phyloP scores from a whole-genome alignment of 2,797 vertebrate species.

The Catostomus latipinnis region DNA sequence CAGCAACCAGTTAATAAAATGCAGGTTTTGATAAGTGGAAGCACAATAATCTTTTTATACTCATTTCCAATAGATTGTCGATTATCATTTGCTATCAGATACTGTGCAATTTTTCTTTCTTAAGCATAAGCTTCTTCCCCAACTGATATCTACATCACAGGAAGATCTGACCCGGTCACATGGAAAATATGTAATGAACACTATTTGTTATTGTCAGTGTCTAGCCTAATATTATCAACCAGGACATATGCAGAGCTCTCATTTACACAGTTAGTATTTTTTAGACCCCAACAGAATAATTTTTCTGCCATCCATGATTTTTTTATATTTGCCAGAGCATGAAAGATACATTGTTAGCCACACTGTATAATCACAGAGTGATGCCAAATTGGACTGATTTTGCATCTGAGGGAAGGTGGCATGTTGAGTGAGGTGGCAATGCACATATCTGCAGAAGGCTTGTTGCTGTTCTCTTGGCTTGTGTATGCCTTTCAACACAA shows the following conservation, averaged over 20 bases:
- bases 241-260: constrained; percentile 60
- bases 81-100: constrained; percentile 45
- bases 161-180: constrained; percentile 69
- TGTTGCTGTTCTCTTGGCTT: constrained; percentile 18
- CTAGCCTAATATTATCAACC: constrained; percentile 61
- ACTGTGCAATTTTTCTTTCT: constrained; percentile 61
- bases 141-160: constrained; percentile 66
- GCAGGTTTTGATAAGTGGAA: not conserved
- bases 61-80: constrained; percentile 27
- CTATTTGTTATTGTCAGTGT: constrained; percentile 81
- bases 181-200: constrained; percentile 81
- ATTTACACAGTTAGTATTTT: constrained; percentile 59
- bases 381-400: constrained; percentile 48
- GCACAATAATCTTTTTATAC: not conserved
- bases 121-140: constrained; percentile 52
- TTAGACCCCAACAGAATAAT: constrained; percentile 79
- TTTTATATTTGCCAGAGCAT: constrained; percentile 75
- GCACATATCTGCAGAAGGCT: not conserved
- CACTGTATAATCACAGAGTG: constrained; percentile 67
- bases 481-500: constrained; percentile 2
- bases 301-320: constrained; percentile 73
- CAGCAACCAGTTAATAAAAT: too few relatives aligned
- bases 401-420: not conserved
- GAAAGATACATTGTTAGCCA: constrained; percentile 73
- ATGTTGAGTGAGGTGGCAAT: not conserved